Base-by-base conservation (phyloP, 2,888 invertebrate genomes). In the Nomada fabriciana region DNA sequence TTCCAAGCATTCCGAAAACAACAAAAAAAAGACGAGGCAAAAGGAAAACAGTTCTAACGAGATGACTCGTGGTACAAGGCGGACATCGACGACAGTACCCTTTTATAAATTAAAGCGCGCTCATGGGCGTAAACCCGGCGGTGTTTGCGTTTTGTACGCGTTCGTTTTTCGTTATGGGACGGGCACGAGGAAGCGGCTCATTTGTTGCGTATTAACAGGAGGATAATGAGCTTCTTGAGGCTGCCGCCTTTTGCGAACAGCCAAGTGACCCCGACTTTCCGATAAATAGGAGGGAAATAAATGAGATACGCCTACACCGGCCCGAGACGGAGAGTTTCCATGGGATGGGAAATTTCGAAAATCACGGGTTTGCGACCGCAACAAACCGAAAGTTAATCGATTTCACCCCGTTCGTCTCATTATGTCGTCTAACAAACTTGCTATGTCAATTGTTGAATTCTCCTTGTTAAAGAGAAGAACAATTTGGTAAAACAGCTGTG, bases 121-220 rank as follows among this genome's bases (percentile, higher is more conserved):
- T 60, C 72, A 76, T 80, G 84, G 87, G 87, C 88, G 88, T 87
- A 81, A 76, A 80, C 79, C 55, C 59, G 72, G 61, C 73, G 71
- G 64, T 57, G 78, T 75, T 83, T 69, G 76, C 18, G 53, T 53
- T 47, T 52, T 42, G 60, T 29, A 0, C 63, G 13, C 83, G 64
- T 61, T 79, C 64, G 53, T 50, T 78, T 84, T 64, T 47, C 55
- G 52, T 76, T 55, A 23, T 76, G 80, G 84, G 74, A 25, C 60
- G 76, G 72, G 55, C 77, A 59, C 68, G 53, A 70, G 78, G 79
- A 78, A 85, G 84, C 89, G 87, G 78, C 89, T 91, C 88, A 90
- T 90, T 90, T 89, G 89, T 87, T 89, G 90, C 87, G 89, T 90
- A 92, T 91, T 92, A 91, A 89, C 87, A 78, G 87, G 36, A 91